Base-by-base conservation (phyloP, 2,888 invertebrate genomes). In the Lepidochrysops patricia region DNA sequence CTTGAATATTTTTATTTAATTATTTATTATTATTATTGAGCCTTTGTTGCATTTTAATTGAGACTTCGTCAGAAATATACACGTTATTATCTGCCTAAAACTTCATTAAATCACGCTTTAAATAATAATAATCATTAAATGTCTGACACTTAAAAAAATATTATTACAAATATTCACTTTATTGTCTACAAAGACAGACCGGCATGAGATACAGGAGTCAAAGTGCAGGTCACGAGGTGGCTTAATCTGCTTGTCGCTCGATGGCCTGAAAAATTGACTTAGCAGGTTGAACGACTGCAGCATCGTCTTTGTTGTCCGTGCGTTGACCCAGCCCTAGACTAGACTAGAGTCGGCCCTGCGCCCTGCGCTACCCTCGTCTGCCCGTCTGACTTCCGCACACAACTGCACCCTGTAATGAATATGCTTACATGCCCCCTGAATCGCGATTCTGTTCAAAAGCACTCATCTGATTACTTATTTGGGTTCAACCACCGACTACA, bases 261-360 rank as follows among this genome's bases (percentile, higher is more conserved):
- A 37, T 43, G 26, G 43, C 37, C 43, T 43, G 37, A 37, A 34
- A 58, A 50, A 35, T 50, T 25, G n/a, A 34, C 50, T 58, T 52
- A 34, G 25, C 58, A 58, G 52, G 58, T 54, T 57, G 56, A 56
- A 61, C 27, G 61, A 54, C 54, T 61, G 32, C 27, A 32, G 13
- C 12, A 58, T 37, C 60, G 60, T 62, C 67, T 67, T 70, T 66
- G 66, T 67, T 64, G 71, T 70, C 70, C 67, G 69, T 65, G 64
- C 72, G 71, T 71, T 71, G 70, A 77, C 80, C 80, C 74, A 74
- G 81, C 82, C 79, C 74, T 73, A 71, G 57, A 63, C 64, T 66
- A 66, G 63, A 64, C 66, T 62, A 63, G 63, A 62, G 60, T 62
- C 58, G 60, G 60, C 62, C 63, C 62, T 61, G 29, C 29, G 58